Percentiles rank a stretch among this genome's conserved stretches.
phyloP scores from a whole-genome alignment of 2,888 invertebrate species.

The Erannis defoliaria region DNA sequence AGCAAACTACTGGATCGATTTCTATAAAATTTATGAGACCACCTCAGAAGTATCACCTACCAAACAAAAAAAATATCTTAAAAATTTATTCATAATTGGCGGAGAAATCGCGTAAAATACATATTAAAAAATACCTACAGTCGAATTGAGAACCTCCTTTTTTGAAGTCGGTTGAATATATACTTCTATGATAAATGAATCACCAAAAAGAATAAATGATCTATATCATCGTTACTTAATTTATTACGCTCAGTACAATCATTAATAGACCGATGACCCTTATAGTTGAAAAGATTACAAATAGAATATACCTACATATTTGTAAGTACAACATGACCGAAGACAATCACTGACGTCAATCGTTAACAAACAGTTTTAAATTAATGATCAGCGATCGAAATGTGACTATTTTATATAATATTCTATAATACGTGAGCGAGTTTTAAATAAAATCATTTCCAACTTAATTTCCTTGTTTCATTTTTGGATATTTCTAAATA shows the following conservation, averaged over 20 bases:
- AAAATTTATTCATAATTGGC: too few species aligned
- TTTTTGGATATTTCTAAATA: background rate
- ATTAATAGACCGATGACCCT: constrained; percentile 22
- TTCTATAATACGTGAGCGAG: too few species aligned
- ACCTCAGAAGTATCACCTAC: too few species aligned
- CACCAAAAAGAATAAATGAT: background rate
- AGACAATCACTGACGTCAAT: constrained; percentile 44
- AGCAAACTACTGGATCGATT: too few species aligned
- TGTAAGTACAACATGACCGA: constrained; percentile 12
- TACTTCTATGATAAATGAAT: background rate
- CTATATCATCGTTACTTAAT: background rate
- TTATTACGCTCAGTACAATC: constrained; percentile 1
- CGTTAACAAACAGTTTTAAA: constrained; percentile 25
- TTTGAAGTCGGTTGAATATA: background rate
- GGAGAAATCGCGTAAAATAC: too few species aligned
- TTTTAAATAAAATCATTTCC: too few species aligned
- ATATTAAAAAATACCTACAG: too few species aligned
- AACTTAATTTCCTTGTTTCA: too few species aligned
- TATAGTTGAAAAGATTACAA: constrained; percentile 4
- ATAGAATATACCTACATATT: background rate
- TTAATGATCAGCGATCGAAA: constrained; percentile 14
- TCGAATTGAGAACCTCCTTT: too few species aligned
- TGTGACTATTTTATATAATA: constrained; percentile 22
- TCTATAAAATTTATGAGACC: too few species aligned
- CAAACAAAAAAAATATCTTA: too few species aligned